These are phyloP conservation scores for Myotis davidii DNA, from an alignment of 2,113 vertebrate genomes.

Conservation along the genomic window DNA sequence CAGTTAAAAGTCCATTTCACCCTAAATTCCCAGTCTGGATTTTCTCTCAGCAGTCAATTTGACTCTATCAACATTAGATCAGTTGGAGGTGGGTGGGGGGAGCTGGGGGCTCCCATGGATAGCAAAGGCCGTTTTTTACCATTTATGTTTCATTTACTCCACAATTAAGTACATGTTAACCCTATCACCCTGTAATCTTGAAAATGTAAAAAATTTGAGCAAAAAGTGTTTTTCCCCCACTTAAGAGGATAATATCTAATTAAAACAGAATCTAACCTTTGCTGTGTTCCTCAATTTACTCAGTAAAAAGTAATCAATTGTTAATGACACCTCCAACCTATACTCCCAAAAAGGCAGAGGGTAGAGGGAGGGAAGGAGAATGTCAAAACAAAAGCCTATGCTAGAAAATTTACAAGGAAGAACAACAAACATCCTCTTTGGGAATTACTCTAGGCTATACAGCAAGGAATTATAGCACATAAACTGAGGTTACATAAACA, in stretches of 20 bases:
- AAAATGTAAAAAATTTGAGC: constrained; percentile 58
- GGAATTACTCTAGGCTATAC: constrained; percentile 81
- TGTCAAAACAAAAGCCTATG: constrained; percentile 71
- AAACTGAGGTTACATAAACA: constrained; percentile 85
- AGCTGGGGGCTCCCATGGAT: rapidly evolving
- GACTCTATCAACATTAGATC: not conserved
- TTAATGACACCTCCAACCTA: not conserved
- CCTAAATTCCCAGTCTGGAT: not conserved
- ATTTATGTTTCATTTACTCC: not conserved
- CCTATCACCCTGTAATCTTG: not conserved
- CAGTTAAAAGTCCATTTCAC: constrained; percentile 20
- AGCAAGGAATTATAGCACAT: constrained; percentile 83
- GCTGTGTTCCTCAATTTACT: constrained; percentile 39
- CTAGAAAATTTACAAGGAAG: constrained; percentile 80
- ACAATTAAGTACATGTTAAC: constrained; percentile 1
- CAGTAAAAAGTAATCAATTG: constrained; percentile 52
- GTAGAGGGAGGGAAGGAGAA: not conserved
- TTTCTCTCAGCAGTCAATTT: constrained; percentile 14
- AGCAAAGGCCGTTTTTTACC: not conserved
- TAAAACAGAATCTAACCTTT: constrained; percentile 53
- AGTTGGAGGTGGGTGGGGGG: rapidly evolving
- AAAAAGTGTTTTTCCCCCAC: not conserved
- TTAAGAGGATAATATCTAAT: constrained; percentile 50
- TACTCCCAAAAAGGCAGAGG: not conserved
- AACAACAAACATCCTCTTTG: constrained; percentile 83